These are phyloP conservation scores for Nephila pilipes DNA, from an alignment of 1,140 invertebrate species.

Conservation along the genomic window DNA sequence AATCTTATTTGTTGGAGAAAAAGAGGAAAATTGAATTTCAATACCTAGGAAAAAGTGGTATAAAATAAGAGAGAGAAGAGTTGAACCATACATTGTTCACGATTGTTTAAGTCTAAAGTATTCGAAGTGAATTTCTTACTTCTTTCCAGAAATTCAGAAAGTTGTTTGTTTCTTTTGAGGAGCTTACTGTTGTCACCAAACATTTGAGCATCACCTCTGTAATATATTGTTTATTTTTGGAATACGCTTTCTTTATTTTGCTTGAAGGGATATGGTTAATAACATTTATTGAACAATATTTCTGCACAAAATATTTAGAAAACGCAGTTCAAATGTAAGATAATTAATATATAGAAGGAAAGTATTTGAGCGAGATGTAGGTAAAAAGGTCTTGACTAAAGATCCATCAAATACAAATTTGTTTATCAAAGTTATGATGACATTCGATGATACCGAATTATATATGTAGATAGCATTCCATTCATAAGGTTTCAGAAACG, in stretches of 20 bases:
- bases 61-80: background rate
- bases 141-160: background rate
- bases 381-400: too few relatives aligned
- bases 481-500: too few relatives aligned
- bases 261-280: too few relatives aligned
- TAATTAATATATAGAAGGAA: too few relatives aligned
- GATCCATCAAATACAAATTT: too few relatives aligned
- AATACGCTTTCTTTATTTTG: background rate
- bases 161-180: background rate
- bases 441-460: too few relatives aligned
- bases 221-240: background rate
- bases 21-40: conserved; percentile 9
- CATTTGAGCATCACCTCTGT: background rate
- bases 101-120: background rate
- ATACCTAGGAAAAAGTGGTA: background rate
- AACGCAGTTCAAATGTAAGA: too few relatives aligned
- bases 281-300: too few relatives aligned
- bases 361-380: too few relatives aligned
- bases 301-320: too few relatives aligned
- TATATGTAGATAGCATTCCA: too few relatives aligned
- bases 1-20: background rate
- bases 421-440: too few relatives aligned
- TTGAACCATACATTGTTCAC: background rate
- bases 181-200: background rate
- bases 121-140: background rate